These are phyloP conservation scores for Ctenopoma multispine DNA, from an alignment of 2,797 vertebrate genomes.

Conservation along the genomic window DNA sequence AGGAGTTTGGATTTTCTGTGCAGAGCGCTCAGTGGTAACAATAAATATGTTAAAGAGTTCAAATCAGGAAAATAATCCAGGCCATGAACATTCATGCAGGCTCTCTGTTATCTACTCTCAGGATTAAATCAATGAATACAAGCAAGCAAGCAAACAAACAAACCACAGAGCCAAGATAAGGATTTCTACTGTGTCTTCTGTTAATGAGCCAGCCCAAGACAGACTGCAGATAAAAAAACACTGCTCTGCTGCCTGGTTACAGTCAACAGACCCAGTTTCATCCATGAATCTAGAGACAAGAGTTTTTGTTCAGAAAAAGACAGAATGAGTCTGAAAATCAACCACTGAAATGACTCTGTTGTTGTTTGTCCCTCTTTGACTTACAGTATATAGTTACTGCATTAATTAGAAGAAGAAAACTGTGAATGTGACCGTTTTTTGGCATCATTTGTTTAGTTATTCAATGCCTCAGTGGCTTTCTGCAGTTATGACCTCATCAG, in stretches of 20 bases:
- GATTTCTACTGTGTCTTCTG: constrained; percentile 59
- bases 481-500: constrained; percentile 2
- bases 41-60: constrained; percentile 60
- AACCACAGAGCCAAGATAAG: constrained; percentile 57
- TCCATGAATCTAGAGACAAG: constrained; percentile 27
- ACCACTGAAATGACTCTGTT: constrained; percentile 1
- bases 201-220: constrained; percentile 65
- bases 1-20: constrained; percentile 35
- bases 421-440: constrained; percentile 5
- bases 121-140: constrained; percentile 67
- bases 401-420: not conserved
- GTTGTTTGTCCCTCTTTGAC: constrained; percentile 7
- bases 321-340: constrained; percentile 19
- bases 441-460: not conserved
- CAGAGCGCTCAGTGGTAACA: constrained; percentile 40
- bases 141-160: constrained; percentile 63
- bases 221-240: constrained; percentile 54
- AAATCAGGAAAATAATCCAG: constrained; percentile 63
- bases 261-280: constrained; percentile 50
- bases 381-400: not conserved
- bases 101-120: constrained; percentile 47
- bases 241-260: constrained; percentile 37
- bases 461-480: not conserved
- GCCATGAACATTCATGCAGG: constrained; percentile 28
- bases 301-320: constrained; percentile 7